A percentile compares a stretch with the other conserved stretches of the same genome.
These are phyloP conservation scores for Phalanger gymnotis DNA, from an alignment of 2,797 vertebrate species.

Conservation along the genomic window DNA sequence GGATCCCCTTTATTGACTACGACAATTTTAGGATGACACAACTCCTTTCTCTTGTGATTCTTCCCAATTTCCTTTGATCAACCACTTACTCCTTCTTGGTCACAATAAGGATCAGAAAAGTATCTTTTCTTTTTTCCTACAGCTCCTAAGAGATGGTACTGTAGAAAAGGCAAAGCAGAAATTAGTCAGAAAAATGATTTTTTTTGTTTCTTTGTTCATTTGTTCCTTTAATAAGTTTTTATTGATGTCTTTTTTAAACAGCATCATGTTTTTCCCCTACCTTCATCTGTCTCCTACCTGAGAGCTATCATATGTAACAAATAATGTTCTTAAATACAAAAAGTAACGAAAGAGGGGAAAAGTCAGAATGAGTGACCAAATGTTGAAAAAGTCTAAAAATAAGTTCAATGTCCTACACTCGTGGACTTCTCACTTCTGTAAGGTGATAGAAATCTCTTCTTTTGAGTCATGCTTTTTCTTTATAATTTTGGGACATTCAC, in stretches of 20 bases:
- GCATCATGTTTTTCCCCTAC: neutral
- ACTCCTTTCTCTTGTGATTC: neutral
- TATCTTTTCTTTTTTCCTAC: neutral
- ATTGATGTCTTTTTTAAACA: neutral
- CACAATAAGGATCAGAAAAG: neutral
- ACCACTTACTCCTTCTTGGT: neutral
- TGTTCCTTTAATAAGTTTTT: neutral
- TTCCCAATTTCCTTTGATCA: neutral
- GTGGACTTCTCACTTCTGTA: too few species aligned
- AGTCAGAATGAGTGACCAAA: too few species aligned
- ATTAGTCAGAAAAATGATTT: neutral
- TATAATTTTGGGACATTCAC: neutral
- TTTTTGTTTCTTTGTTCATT: neutral
- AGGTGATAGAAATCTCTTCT: neutral
- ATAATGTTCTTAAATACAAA: neutral
- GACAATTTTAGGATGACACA: neutral
- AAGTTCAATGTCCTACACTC: too few species aligned
- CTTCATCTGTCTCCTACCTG: neutral
- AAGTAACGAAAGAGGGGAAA: neutral
- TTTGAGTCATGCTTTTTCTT: neutral
- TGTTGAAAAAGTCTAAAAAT: too few species aligned
- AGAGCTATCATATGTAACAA: neutral
- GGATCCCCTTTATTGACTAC: neutral
- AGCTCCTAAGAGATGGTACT: neutral
- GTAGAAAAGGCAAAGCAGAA: neutral